These are phyloP conservation scores for Eupithecia subumbrata DNA, from an alignment of 2,888 invertebrate species.

Conservation along the genomic window DNA sequence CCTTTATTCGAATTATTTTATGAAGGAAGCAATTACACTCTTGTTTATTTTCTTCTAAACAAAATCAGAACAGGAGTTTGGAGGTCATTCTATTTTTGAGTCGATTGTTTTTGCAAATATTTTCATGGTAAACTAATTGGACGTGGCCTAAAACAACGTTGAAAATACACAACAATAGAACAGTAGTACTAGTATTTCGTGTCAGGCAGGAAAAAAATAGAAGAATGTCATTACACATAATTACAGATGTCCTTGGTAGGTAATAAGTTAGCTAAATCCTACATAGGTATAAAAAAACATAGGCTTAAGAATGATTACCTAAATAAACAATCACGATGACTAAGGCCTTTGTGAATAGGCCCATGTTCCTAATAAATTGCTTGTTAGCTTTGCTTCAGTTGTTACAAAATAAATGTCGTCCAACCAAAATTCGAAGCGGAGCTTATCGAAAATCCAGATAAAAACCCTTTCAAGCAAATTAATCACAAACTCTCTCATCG, in stretches of 20 bases:
- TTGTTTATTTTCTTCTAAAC: background rate
- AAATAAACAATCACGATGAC: background rate
- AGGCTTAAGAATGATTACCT: background rate
- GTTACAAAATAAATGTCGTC: slow-evolving; percentile 31
- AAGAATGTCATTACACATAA: too few relatives aligned
- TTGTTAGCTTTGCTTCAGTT: slow-evolving; percentile 28
- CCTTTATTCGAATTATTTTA: background rate
- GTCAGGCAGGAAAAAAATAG: too few relatives aligned
- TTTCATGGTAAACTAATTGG: too few relatives aligned
- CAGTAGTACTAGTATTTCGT: too few relatives aligned
- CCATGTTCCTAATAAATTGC: slow-evolving; percentile 14
- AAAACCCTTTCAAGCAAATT: slow-evolving; percentile 41
- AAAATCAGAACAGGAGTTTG: background rate
- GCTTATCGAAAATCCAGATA: slow-evolving; percentile 38
- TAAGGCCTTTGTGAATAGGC: background rate
- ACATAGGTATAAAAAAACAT: background rate
- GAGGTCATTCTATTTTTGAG: background rate
- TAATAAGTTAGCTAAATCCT: background rate
- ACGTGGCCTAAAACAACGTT: too few relatives aligned
- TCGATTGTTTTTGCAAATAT: background rate
- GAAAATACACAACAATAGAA: too few relatives aligned
- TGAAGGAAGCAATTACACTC: background rate
- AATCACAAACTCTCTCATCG: slow-evolving; percentile 30
- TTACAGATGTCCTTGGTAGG: too few relatives aligned
- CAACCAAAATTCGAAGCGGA: slow-evolving; percentile 28